These are phyloP conservation scores for Enteromius radiatus DNA, from an alignment of 2,797 vertebrate genomes.

Conservation along the genomic window DNA sequence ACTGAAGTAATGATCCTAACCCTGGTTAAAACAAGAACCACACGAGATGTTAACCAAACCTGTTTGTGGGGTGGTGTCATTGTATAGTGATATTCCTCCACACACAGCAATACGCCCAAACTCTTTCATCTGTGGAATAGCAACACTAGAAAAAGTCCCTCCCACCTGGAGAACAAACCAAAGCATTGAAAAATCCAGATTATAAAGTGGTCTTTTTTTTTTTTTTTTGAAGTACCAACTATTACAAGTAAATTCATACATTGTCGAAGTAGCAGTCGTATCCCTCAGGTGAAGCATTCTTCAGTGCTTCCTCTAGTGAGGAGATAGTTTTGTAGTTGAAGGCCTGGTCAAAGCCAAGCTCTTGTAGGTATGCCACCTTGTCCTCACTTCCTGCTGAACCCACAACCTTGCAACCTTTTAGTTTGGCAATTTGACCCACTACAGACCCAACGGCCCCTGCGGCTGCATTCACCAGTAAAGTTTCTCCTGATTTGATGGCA, in stretches of 20 bases:
- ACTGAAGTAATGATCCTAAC: not conserved
- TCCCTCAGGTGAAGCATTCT: constrained; percentile 84
- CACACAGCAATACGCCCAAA: constrained; percentile 81
- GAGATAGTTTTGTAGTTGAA: constrained; percentile 91
- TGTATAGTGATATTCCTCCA: constrained; percentile 80
- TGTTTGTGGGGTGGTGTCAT: constrained; percentile 69
- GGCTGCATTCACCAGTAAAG: constrained; percentile 87
- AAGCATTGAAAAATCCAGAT: not conserved
- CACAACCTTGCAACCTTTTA: constrained; percentile 91
- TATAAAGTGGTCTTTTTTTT: not conserved
- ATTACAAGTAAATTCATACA: constrained; percentile 71
- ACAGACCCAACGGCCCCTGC: constrained; percentile 89
- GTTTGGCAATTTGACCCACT: constrained; percentile 90
- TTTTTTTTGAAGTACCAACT: not conserved
- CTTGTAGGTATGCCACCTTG: constrained; percentile 86
- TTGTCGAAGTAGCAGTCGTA: constrained; percentile 95
- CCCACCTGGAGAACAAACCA: constrained; percentile 76
- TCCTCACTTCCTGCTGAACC: constrained; percentile 85
- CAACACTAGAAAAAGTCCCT: constrained; percentile 76
- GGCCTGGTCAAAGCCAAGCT: constrained; percentile 86
- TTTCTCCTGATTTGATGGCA: constrained; percentile 83
- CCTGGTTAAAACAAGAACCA: not conserved
- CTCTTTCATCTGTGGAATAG: constrained; percentile 78
- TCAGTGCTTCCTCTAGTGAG: constrained; percentile 85
- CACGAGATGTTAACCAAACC: constrained; percentile 62